Percentiles rank a stretch among this genome's conserved stretches.
Conservation (phyloP, 2,113 vertebrate genomes). For the Oreochromis aureus region DNA sequence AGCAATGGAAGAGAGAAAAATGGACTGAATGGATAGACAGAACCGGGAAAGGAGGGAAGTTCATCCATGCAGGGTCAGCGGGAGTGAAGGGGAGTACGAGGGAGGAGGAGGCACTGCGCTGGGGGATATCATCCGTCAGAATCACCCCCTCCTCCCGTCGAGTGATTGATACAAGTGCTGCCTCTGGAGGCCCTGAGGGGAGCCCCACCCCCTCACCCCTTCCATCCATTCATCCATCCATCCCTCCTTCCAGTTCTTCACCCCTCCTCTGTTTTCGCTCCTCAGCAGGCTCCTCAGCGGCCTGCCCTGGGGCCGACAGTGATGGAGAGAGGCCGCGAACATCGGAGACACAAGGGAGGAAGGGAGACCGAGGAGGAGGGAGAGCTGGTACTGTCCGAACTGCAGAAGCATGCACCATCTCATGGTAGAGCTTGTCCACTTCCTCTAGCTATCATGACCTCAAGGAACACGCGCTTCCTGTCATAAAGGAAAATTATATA, state of each 20-base stretch:
- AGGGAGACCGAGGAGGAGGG: background rate
- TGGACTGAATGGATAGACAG: background rate
- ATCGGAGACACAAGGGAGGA: background rate
- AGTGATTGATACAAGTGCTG: conserved; percentile 64
- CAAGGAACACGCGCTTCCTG: background rate
- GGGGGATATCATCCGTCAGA: conserved; percentile 41
- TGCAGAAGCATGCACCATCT: background rate
- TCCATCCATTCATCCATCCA: background rate
- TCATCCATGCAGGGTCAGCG: background rate
- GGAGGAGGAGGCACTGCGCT: background rate
- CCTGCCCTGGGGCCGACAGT: conserved; percentile 59
- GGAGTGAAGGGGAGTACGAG: background rate
- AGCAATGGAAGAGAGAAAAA: background rate
- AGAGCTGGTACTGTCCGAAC: background rate
- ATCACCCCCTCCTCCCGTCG: conserved; percentile 36
- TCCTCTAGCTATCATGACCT: background rate
- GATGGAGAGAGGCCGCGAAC: conserved; percentile 56
- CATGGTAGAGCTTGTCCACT: background rate
- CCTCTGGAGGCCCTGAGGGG: conserved; percentile 45
- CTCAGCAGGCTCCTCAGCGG: conserved; percentile 43
- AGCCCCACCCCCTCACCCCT: background rate
- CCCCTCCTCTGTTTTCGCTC: conserved; percentile 18
- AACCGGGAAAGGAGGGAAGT: background rate
- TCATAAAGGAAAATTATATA: background rate
- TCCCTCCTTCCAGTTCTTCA: background rate